Evolutionary conservation across 2,888 invertebrate genomes (phyloP), one percentile per base, ranked within the genome.

Genomic region (Standfussiana lucernea): DNA sequence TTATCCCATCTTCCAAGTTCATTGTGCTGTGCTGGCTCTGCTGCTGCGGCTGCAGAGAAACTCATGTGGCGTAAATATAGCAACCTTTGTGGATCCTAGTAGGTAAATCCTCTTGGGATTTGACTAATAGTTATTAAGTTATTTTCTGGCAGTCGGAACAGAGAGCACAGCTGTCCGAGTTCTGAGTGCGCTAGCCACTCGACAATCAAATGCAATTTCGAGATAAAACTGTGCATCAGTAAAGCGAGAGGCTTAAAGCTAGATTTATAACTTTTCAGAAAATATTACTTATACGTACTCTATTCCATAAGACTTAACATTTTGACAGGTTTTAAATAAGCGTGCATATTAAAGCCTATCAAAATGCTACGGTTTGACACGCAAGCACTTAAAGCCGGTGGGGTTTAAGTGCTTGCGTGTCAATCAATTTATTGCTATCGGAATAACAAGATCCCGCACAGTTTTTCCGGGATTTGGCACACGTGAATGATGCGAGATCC

Each of bases 141-240:
- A 10, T 35, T 42, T 67, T 45, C 45, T n/a, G 28, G 7, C 32
- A 13, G 32, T 32, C 21, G 10, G 28, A 15, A 18, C 40, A 32
- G 42, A 50, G 32, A 28, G 13, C 50, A 4, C 18, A n/a, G 15
- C 35, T 50, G 8, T 65, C 35, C 15, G n/a, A n/a, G 24, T n/a
- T 61, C n/a, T 18, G 32, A 80, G 40, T 78, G 72, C 21, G 42
- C n/a, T 42, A 28, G 28, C 45, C 47, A 50, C 81, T 80, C 47
- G 35, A 80, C 40, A 65, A 35, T 35, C 13, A 37, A 80, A 72
- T 72, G 45, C 80, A 72, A 80, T 72, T 47, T 37, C 8, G 37
- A 56, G 40, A 64, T 72, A 47, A 47, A 72, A 64, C 64, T 53
- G 15, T 32, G 5, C n/a, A 45, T 72, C 32, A 10, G 24, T 35